A percentile compares a stretch with the other conserved stretches of the same genome.
Conservation (phyloP, 2,797 vertebrate genomes). For the Micrastur ruficollis region DNA sequence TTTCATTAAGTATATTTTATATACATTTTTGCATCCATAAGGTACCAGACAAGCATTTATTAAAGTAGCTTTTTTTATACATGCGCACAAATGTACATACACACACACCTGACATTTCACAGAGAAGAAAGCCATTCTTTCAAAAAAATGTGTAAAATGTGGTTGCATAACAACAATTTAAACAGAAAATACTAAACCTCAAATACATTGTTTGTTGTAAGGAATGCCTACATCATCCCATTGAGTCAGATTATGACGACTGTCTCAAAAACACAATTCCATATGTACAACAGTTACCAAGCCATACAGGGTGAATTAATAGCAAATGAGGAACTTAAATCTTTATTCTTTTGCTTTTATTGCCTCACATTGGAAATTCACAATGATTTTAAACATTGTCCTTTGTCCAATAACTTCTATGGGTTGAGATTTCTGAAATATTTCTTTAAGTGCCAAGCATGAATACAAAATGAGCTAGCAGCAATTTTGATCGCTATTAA, state of each 20-base stretch:
- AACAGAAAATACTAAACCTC: neutral
- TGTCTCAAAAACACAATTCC: neutral
- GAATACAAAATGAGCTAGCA: neutral
- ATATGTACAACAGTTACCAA: neutral
- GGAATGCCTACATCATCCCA: neutral
- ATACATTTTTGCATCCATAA: neutral
- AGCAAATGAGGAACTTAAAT: neutral
- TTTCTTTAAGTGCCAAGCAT: fast-evolving
- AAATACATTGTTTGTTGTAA: neutral
- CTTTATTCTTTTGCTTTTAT: neutral
- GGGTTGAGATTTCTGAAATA: neutral
- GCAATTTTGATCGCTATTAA: neutral
- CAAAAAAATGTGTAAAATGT: fast-evolving
- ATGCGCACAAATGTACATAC: neutral
- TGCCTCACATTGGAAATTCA: neutral
- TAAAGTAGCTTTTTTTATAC: neutral
- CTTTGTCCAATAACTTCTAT: neutral
- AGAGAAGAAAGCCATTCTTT: neutral
- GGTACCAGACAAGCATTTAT: neutral
- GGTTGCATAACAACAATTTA: neutral
- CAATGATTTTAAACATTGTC: neutral
- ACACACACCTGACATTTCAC: neutral
- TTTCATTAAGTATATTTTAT: neutral
- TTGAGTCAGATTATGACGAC: fast-evolving
- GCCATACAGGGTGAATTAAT: neutral